phyloP scores from a whole-genome alignment of 2,113 vertebrate genomes.

The Pogona vitticeps region DNA sequence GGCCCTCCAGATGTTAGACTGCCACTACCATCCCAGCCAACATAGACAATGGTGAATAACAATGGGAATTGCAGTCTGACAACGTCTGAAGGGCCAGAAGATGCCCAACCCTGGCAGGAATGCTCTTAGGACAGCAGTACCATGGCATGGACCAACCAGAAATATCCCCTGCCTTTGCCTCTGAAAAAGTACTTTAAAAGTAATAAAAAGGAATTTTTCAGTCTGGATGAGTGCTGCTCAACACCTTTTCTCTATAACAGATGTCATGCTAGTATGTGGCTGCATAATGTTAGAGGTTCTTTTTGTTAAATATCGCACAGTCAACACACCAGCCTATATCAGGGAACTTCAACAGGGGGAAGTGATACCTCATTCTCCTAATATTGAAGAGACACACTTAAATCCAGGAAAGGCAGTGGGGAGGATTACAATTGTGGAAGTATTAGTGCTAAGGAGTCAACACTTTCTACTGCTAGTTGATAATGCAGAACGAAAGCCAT shows the following conservation, averaged over 20 bases:
- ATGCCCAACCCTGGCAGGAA: not conserved
- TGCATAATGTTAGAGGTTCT: slow-evolving; percentile 37
- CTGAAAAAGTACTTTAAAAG: not conserved
- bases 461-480: not conserved
- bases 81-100: not conserved
- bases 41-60: not conserved
- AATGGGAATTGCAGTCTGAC: not conserved
- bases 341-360: slow-evolving; percentile 1
- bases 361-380: slow-evolving; percentile 23
- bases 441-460: slow-evolving; percentile 12
- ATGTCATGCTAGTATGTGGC: slow-evolving; percentile 38
- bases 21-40: not conserved
- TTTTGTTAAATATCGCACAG: slow-evolving; percentile 38
- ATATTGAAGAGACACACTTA: slow-evolving; percentile 1
- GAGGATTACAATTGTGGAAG: not conserved
- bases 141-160: not conserved
- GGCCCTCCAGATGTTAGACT: not conserved
- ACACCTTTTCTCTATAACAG: slow-evolving; percentile 37
- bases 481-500: not conserved
- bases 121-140: not conserved
- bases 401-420: not conserved
- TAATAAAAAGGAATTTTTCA: slow-evolving; percentile 11
- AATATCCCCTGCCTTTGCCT: not conserved
- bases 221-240: slow-evolving; percentile 1
- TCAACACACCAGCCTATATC: not conserved